phyloP scores from a whole-genome alignment of 1,140 invertebrate genomes.

The Hyposmocoma kahamanoa region DNA sequence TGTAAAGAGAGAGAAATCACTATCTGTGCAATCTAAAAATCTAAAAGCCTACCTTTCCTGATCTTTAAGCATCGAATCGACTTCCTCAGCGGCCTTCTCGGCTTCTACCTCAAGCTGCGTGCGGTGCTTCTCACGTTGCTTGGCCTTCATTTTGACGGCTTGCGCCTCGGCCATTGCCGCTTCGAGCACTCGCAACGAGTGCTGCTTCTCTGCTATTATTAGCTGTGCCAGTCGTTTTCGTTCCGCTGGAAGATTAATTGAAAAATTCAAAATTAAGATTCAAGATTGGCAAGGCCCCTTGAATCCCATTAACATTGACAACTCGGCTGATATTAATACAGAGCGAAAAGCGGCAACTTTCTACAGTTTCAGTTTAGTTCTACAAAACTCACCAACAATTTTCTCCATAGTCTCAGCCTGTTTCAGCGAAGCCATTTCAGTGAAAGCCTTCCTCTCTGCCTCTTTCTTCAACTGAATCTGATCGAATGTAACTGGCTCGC shows the following conservation, averaged over 20 bases:
- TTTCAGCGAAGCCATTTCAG: constrained; percentile 64
- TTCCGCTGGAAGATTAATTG: constrained; percentile 71
- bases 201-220: constrained; percentile 69
- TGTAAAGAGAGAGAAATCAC: no score
- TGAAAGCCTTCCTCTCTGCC: constrained; percentile 63
- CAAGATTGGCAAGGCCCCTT: no score
- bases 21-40: no score
- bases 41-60: constrained; percentile 50
- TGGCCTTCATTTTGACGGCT: constrained; percentile 42
- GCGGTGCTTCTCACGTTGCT: constrained; percentile 32
- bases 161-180: constrained; percentile 59
- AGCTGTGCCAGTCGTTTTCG: constrained; percentile 64
- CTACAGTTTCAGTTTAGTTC: neutral
- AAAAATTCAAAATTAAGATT: neutral
- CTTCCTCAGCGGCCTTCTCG: constrained; percentile 56
- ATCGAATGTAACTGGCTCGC: constrained; percentile 57
- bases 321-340: no score
- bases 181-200: constrained; percentile 55
- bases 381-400: constrained; percentile 50
- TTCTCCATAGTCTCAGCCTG: constrained; percentile 71
- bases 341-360: no score
- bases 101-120: constrained; percentile 33
- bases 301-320: no score
- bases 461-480: constrained; percentile 59
- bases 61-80: constrained; percentile 66